A percentile compares a stretch with the other conserved stretches of the same genome.
These are phyloP conservation scores for Nibea albiflora DNA, from an alignment of 2,113 vertebrate species.

Conservation along the genomic window DNA sequence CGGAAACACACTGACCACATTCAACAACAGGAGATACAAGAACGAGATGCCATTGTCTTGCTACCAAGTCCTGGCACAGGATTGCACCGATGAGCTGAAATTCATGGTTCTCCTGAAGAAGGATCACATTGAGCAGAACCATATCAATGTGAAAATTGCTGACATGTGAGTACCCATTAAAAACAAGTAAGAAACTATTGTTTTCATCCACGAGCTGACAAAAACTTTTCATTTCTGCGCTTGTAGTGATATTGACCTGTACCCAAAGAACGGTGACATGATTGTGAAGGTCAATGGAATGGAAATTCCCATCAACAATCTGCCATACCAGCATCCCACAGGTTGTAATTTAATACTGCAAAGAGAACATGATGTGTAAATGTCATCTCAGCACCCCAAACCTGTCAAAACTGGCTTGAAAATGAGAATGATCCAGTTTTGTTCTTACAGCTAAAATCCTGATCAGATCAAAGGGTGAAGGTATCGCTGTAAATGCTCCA, in stretches of 20 bases:
- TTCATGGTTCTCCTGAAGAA: slow-evolving; percentile 87
- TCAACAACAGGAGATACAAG: slow-evolving; percentile 81
- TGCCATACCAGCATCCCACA: slow-evolving; percentile 74
- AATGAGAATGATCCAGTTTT: neutral
- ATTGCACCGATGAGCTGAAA: slow-evolving; percentile 86
- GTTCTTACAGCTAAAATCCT: slow-evolving; percentile 63
- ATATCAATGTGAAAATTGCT: slow-evolving; percentile 82
- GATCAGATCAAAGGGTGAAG: slow-evolving; percentile 62
- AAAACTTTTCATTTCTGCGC: neutral
- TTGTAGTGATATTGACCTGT: slow-evolving; percentile 74
- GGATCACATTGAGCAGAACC: slow-evolving; percentile 64
- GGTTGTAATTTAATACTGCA: slow-evolving; percentile 42
- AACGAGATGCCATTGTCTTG: slow-evolving; percentile 83
- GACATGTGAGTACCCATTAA: slow-evolving; percentile 81
- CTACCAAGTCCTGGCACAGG: slow-evolving; percentile 86
- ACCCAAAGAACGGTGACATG: slow-evolving; percentile 32
- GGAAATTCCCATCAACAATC: slow-evolving; percentile 66
- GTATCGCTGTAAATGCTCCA: slow-evolving; percentile 68
- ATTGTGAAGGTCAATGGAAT: slow-evolving; percentile 75
- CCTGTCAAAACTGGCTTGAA: neutral
- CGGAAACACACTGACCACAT: slow-evolving; percentile 78
- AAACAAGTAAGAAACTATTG: neutral
- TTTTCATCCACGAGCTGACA: neutral
- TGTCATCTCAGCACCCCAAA: neutral
- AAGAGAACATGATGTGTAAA: neutral